Base-by-base conservation (phyloP, 2,113 vertebrate genomes). In the Raja brachyura region DNA sequence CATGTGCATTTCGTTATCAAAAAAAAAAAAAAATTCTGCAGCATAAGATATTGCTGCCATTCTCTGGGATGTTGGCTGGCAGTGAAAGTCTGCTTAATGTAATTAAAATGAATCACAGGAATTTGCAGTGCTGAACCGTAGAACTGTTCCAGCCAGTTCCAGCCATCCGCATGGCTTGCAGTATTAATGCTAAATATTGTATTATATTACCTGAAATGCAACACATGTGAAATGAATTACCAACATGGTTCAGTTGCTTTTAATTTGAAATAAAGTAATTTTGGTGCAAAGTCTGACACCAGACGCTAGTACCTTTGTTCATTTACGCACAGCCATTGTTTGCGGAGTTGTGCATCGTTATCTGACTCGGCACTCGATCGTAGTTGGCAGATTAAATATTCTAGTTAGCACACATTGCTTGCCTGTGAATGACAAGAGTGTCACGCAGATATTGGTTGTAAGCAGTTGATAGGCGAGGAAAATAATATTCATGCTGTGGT, bases 221-320 rank as follows among this genome's bases (percentile, higher is more conserved):
- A 96, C 95, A 93, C 96, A 95, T 96, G 96, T 96, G 96, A 96
- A 96, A 97, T 97, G 96, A 97, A 97, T 97, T 97, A 97, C 96
- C 96, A 96, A 95, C 96, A 96, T 93, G 95, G 95, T 95, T 96
- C 94, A 94, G 96, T 96, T 97, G 96, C 96, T 96, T 97, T 97
- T 97, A 97, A 97, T 97, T 97, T 97, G 97, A 96, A 96, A 97
- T 97, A 97, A 96, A 97, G 96, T 96, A 96, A 96, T 97, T 97
- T 96, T 96, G 96, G 95, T 95, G 96, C 95, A 96, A 96, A 96
- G 97, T 97, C 96, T 97, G 96, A 97, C 97, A 96, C 94, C 95
- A 95, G 95, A 95, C 95, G 96, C 96, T 96, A 96, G 96, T 96
- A 96, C 96, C 97, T 97, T 97, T 97, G 96, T 97, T 97, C 97